Evolutionary conservation across 2,797 vertebrate genomes (phyloP).

Genomic region (Naso thynnoides): DNA sequence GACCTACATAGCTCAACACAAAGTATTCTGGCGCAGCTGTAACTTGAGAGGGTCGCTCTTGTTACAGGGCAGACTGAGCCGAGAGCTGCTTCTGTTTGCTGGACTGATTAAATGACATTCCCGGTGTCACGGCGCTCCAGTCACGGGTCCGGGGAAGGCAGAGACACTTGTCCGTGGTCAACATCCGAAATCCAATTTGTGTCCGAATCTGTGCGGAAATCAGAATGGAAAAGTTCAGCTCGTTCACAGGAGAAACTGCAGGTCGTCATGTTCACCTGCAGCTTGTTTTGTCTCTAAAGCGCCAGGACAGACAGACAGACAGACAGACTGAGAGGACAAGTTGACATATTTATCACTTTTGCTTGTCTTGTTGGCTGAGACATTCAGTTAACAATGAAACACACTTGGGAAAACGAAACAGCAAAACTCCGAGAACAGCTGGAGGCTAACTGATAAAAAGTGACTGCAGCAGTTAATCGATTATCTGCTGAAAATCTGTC

Average conservation of each 20-base stretch:
- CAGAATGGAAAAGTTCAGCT: conserved; percentile 5
- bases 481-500: no score
- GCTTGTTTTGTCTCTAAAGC: not conserved
- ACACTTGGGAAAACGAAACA: not conserved
- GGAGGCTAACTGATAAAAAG: not conserved
- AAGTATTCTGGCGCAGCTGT: conserved; percentile 70
- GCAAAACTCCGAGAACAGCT: no score
- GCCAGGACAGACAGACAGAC: no score
- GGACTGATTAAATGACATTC: conserved; percentile 44
- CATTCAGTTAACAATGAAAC: not conserved
- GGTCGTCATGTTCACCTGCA: no score
- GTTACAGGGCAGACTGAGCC: conserved; percentile 58
- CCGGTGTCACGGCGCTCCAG: conserved; percentile 46
- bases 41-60: conserved; percentile 65
- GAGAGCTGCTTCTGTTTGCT: conserved; percentile 39
- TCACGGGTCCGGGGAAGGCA: conserved; percentile 61
- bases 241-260: no score
- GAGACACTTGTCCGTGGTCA: conserved; percentile 68
- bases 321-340: not conserved
- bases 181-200: conserved; percentile 55
- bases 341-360: not conserved
- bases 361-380: not conserved
- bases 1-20: conserved; percentile 70
- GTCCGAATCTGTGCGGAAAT: conserved; percentile 54
- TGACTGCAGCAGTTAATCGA: not conserved